phyloP scores from a whole-genome alignment of 1,140 invertebrate genomes.

The Lordiphosa clarofinis region DNA sequence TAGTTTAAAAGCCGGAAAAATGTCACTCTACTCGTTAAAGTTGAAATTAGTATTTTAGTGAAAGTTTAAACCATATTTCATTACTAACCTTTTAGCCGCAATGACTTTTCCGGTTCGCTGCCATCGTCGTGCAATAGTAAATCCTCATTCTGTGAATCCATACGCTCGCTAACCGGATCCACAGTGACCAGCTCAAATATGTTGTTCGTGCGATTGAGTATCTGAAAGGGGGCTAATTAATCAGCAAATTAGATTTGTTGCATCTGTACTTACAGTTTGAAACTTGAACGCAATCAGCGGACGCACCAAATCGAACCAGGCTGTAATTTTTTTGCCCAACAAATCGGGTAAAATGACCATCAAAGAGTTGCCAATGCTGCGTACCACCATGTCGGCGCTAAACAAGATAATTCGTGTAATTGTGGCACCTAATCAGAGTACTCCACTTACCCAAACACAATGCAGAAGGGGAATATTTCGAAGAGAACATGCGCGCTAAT shows the following conservation, averaged over 20 bases:
- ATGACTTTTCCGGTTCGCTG: slow-evolving; percentile 84
- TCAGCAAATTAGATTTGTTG: neutral
- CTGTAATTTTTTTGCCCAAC: slow-evolving; percentile 92
- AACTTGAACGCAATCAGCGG: slow-evolving; percentile 97
- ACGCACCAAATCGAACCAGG: slow-evolving; percentile 93
- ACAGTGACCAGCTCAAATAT: slow-evolving; percentile 96
- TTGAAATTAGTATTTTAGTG: too few species aligned
- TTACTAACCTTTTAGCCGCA: slow-evolving; percentile 89
- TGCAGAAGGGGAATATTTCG: slow-evolving; percentile 98
- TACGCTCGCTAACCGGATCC: slow-evolving; percentile 86
- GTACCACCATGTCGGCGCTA: slow-evolving; percentile 93
- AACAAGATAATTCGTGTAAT: neutral
- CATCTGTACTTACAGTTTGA: slow-evolving; percentile 87
- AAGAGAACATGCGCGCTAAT: slow-evolving; percentile 94
- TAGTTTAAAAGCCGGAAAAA: too few species aligned
- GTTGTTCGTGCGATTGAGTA: slow-evolving; percentile 95
- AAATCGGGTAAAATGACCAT: slow-evolving; percentile 93
- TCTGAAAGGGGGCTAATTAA: slow-evolving; percentile 82
- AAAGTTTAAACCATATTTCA: too few species aligned
- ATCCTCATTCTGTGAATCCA: slow-evolving; percentile 82
- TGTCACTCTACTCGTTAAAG: too few species aligned
- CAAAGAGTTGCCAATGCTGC: slow-evolving; percentile 94
- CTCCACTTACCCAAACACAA: slow-evolving; percentile 91
- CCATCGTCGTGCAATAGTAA: slow-evolving; percentile 84
- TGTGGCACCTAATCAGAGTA: neutral